phyloP scores from a whole-genome alignment of 2,113 vertebrate species.

The Hiodon alosoides region DNA sequence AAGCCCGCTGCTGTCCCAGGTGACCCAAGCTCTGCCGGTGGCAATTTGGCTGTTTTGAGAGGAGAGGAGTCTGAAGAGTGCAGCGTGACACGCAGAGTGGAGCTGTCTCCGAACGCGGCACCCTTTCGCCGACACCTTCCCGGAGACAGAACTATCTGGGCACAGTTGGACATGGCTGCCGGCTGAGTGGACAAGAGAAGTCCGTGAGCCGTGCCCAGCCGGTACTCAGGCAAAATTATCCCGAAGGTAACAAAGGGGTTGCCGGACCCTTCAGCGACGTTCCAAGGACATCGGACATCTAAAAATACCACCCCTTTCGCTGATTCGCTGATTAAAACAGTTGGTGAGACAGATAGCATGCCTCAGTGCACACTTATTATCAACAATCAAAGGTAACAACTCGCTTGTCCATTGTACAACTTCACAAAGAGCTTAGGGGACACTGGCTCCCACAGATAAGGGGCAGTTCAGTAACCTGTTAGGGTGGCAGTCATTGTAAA shows the following conservation, averaged over 20 bases:
- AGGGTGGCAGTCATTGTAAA: constrained; percentile 1
- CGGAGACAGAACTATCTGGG: not conserved
- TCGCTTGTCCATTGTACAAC: not conserved
- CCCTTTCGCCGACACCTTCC: not conserved
- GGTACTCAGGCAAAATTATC: constrained; percentile 16
- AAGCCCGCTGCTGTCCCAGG: not conserved
- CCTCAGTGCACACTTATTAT: constrained; percentile 15
- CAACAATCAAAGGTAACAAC: not conserved
- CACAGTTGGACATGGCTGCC: not conserved
- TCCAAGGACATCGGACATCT: constrained; percentile 27
- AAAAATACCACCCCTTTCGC: constrained; percentile 21
- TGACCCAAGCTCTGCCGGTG: not conserved
- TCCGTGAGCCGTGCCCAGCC: not conserved
- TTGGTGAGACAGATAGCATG: constrained; percentile 7
- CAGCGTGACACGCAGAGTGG: constrained; percentile 1
- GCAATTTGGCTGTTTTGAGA: not conserved
- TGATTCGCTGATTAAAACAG: constrained; percentile 24
- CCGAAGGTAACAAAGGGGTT: not conserved
- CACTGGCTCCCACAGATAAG: not conserved
- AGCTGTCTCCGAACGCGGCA: not conserved
- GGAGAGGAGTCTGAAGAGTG: not conserved
- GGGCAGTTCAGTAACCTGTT: not conserved
- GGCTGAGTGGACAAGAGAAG: not conserved
- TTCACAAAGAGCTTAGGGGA: not conserved
- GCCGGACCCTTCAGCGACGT: constrained; percentile 19